Percentiles rank a stretch among this genome's conserved stretches.
Evolutionary conservation across 2,113 vertebrate species (phyloP).

Genomic region (Prionailurus viverrinus): DNA sequence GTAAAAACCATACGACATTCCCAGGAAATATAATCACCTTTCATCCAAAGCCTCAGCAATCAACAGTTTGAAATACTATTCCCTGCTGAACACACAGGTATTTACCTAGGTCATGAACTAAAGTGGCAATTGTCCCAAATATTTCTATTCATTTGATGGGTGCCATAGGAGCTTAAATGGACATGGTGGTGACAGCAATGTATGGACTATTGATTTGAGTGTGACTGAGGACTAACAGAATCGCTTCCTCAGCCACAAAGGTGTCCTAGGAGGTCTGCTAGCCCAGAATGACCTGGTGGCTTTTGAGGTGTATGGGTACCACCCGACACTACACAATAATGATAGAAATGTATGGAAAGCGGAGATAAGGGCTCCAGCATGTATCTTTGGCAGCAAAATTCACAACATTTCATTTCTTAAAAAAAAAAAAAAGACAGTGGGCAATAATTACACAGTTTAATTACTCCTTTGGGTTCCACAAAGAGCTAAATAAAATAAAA

Average conservation of each 20-base stretch:
- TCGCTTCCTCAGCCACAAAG: neutral
- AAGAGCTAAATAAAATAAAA: constrained; percentile 69
- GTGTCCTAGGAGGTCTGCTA: constrained; percentile 51
- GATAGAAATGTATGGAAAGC: neutral
- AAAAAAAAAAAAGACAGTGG: constrained; percentile 67
- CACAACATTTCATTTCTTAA: constrained; percentile 62
- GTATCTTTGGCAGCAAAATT: constrained; percentile 74
- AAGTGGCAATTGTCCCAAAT: constrained; percentile 46
- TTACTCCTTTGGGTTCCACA: constrained; percentile 84
- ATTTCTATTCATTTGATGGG: constrained; percentile 27
- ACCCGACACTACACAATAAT: neutral
- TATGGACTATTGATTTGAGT: constrained; percentile 16
- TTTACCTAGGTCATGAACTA: constrained; percentile 64
- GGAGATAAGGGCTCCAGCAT: constrained; percentile 71
- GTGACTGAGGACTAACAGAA: constrained; percentile 7
- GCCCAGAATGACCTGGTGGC: constrained; percentile 60
- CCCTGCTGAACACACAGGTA: constrained; percentile 17
- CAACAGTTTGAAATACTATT: constrained; percentile 18
- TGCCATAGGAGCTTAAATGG: neutral
- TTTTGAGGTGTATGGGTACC: neutral
- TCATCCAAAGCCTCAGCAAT: constrained; percentile 48
- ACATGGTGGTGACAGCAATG: neutral
- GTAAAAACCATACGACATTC: neutral
- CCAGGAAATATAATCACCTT: constrained; percentile 47
- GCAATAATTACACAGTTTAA: constrained; percentile 80